Conservation (phyloP, 2,797 vertebrate species). For the Spatula clypeata region DNA sequence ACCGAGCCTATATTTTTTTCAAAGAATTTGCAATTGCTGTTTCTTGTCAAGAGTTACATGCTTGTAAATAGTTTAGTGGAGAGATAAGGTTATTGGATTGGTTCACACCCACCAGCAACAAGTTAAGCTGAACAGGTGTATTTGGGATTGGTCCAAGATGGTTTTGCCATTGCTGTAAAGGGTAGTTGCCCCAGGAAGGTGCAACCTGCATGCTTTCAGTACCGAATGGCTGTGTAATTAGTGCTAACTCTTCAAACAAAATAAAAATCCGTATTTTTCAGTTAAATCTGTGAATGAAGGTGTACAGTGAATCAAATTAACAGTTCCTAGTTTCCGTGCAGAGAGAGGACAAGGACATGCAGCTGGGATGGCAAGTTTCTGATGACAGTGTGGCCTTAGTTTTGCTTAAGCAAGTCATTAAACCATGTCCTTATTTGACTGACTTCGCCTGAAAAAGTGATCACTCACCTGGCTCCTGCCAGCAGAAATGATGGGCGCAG, state of each 20-base stretch:
- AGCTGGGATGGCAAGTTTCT: not conserved
- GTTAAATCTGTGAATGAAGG: not conserved
- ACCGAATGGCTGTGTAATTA: not conserved
- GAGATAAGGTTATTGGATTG: not conserved
- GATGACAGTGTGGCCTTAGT: not conserved
- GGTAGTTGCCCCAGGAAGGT: rapidly evolving
- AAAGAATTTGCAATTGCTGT: not conserved
- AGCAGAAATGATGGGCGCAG: not conserved
- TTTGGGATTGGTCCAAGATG: not conserved
- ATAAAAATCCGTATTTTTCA: not conserved
- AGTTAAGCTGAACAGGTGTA: not conserved
- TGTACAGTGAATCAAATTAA: not conserved
- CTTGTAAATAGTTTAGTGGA: not conserved
- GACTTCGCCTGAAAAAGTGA: not conserved
- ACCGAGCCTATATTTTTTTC: not conserved
- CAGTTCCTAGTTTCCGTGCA: not conserved
- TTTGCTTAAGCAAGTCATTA: not conserved
- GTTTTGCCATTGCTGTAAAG: not conserved
- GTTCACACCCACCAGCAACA: not conserved
- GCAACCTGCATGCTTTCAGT: not conserved
- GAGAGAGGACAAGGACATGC: not conserved
- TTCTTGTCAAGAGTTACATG: not conserved
- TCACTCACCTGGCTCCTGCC: not conserved
- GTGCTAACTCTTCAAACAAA: not conserved
- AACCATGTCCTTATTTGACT: not conserved